Conservation (phyloP, 2,797 vertebrate genomes). For the Eidolon dupreanum region DNA sequence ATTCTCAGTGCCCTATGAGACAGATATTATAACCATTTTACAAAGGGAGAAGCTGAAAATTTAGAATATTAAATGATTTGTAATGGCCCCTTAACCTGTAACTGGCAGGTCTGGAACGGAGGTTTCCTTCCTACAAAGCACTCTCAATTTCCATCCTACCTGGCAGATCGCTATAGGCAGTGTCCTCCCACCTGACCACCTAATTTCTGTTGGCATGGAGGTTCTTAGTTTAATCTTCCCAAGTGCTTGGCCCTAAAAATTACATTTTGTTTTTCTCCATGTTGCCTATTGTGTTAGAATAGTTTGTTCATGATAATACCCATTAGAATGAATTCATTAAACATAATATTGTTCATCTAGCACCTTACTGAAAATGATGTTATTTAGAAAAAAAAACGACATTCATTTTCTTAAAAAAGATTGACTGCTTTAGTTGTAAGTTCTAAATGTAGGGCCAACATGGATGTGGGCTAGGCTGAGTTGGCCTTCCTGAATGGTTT, state of each 20-base stretch:
- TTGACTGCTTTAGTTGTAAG: neutral
- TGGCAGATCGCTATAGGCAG: neutral
- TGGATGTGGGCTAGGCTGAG: neutral
- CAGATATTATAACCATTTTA: neutral
- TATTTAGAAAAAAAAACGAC: neutral
- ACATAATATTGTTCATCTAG: neutral
- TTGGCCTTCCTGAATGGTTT: neutral
- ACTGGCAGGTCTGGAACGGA: neutral
- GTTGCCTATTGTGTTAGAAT: neutral
- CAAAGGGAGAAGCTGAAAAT: neutral
- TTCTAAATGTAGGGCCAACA: neutral
- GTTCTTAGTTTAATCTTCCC: neutral
- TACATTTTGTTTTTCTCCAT: neutral
- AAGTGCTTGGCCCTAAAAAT: neutral
- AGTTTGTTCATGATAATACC: neutral
- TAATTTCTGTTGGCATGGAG: neutral
- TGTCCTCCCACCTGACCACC: neutral
- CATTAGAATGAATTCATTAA: neutral
- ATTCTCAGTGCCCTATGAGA: neutral
- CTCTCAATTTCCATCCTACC: neutral
- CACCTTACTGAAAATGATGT: neutral
- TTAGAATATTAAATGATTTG: neutral
- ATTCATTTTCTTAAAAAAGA: conserved; percentile 36
- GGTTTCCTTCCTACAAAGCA: neutral
- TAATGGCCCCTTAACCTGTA: neutral